Conservation (phyloP, 2,113 vertebrate genomes). For the Sarotherodon lohbergeri region DNA sequence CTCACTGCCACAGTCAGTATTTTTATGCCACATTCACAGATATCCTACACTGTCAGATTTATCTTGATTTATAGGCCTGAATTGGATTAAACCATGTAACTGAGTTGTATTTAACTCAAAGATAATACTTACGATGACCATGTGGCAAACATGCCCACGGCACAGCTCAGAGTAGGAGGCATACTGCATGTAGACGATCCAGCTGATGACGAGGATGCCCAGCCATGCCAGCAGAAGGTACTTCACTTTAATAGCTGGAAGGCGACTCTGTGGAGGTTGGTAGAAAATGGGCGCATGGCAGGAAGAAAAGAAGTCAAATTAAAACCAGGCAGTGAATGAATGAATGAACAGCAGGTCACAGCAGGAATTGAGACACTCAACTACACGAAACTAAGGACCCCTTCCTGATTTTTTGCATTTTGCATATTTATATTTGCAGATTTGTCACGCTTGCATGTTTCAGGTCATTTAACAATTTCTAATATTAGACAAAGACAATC, state of each 20-base stretch:
- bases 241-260: constrained; percentile 90
- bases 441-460: neutral
- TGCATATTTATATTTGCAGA: neutral
- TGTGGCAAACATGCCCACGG: constrained; percentile 85
- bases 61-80: neutral
- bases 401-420: neutral
- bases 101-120: neutral
- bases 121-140: constrained; percentile 85
- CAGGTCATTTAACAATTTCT: neutral
- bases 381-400: neutral
- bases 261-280: constrained; percentile 71
- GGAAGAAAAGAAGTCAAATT: neutral
- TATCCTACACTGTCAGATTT: neutral
- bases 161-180: constrained; percentile 90
- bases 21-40: neutral
- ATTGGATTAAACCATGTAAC: neutral
- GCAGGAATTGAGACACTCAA: neutral
- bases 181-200: constrained; percentile 92
- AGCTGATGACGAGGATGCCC: constrained; percentile 87
- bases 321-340: neutral
- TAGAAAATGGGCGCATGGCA: neutral
- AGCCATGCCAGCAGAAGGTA: constrained; percentile 91
- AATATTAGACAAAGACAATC: neutral
- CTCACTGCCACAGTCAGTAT: neutral
- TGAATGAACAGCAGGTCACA: neutral